Evolutionary conservation across 2,113 vertebrate species (phyloP), one percentile per base, ranked within the genome.

Genomic region (Strix uralensis): DNA sequence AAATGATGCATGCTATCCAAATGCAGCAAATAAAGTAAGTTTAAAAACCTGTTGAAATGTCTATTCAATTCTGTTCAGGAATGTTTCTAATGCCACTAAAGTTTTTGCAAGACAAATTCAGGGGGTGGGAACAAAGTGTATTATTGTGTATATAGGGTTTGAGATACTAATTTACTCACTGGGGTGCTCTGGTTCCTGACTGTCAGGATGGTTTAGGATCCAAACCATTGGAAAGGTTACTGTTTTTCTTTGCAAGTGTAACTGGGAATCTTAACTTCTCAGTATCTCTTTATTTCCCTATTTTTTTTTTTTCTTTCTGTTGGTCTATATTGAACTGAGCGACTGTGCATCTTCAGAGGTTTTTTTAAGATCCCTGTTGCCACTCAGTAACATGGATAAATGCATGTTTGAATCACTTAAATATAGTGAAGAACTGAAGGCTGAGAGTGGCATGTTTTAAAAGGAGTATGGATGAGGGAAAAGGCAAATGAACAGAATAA

Each of bases 1-100:
- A 95, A 97, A 94, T 81, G 71, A 96, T 95, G 92, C 95, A 96
- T 98, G 98, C 81, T 96, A 93, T 69, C 86, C 94, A 95, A 97
- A 96, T 89, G 75, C 73, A 7, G 78, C 87, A 90, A 97, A 97
- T 97, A 97, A 97, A 97, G 47, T 25, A 62, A 78, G 26, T 85
- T 61, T 55, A 17, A 93, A 92, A 87, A 83, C 42, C 54, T 70
- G 18, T 70, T 88, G 46, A 54, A 26, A 42, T 1, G 59, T 88
- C 74, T 83, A 42, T 38, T 95, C 15, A 2, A 4, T 95, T 96
- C 36, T 94, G 40, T 96, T 72, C 55, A 40, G 67, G 34, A 46
- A 6, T 10, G 5, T 59, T 82, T 67, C 6, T 1, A 51, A 5
- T 72, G 66, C 32, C 11, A 1, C 34, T 62, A 38, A 54, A 55